Percentiles rank a stretch among this genome's conserved stretches.
Conservation (phyloP, 2,888 invertebrate species). For the Tiliacea citrago region DNA sequence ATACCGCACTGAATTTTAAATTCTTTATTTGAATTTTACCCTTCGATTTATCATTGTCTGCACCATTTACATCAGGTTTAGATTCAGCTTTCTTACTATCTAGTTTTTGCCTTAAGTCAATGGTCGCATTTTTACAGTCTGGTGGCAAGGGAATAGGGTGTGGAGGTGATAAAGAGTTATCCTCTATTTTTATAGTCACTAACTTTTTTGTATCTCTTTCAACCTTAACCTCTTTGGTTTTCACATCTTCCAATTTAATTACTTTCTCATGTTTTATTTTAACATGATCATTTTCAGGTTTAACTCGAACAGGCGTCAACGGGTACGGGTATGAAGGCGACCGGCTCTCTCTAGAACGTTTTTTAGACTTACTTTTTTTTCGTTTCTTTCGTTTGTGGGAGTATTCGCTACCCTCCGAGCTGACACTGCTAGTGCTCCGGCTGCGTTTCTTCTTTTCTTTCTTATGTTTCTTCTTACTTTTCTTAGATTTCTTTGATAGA, state of each 20-base stretch:
- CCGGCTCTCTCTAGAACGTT: constrained; percentile 75
- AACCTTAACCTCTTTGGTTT: constrained; percentile 67
- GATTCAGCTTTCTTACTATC: constrained; percentile 76
- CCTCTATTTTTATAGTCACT: constrained; percentile 74
- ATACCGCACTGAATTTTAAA: constrained; percentile 92
- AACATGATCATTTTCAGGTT: constrained; percentile 69
- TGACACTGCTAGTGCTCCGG: constrained; percentile 83
- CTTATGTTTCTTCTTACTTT: constrained; percentile 92
- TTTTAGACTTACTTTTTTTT: constrained; percentile 88
- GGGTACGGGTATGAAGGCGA: constrained; percentile 75
- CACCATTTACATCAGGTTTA: constrained; percentile 63
- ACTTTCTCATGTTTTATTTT: constrained; percentile 69
- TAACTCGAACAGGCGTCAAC: constrained; percentile 76
- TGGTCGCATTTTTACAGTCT: constrained; percentile 71
- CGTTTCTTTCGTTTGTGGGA: constrained; percentile 90
- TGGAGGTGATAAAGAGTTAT: constrained; percentile 68
- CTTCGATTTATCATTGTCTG: constrained; percentile 84
- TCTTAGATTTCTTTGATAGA: constrained; percentile 86
- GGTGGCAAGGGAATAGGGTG: constrained; percentile 83
- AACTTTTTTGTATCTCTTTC: constrained; percentile 68
- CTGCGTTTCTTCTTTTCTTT: constrained; percentile 90
- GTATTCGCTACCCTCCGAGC: constrained; percentile 86
- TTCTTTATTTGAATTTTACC: constrained; percentile 93
- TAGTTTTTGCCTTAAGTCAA: constrained; percentile 74
- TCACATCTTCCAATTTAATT: constrained; percentile 70